Conservation (phyloP, 1,140 invertebrate species). For the Hyles vespertilio region DNA sequence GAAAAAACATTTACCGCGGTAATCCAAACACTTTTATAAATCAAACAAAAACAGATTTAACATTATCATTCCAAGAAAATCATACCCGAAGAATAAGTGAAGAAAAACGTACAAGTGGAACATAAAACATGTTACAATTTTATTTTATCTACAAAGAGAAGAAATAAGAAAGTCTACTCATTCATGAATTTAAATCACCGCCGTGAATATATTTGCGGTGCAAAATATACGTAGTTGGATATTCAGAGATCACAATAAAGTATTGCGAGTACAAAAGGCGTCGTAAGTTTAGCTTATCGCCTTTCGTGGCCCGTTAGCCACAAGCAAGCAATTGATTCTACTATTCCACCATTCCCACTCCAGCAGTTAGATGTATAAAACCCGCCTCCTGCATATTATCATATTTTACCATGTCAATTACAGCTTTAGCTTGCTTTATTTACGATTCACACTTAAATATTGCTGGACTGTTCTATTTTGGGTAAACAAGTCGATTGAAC, state of each 20-base stretch:
- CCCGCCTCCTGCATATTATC: constrained; percentile 46
- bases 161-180: constrained; percentile 5
- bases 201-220: constrained; percentile 12
- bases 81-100: too few relatives aligned
- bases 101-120: too few relatives aligned
- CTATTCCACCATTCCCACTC: constrained; percentile 44
- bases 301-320: constrained; percentile 55
- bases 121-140: too few relatives aligned
- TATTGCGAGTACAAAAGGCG: constrained; percentile 52
- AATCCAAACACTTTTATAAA: too few relatives aligned
- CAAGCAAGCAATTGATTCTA: constrained; percentile 63
- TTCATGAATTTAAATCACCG: constrained; percentile 14
- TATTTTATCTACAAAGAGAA: constrained; percentile 5
- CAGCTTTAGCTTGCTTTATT: constrained; percentile 17
- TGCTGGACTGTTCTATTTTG: too few relatives aligned
- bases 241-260: constrained; percentile 44
- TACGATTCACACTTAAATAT: not conserved
- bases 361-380: constrained; percentile 45
- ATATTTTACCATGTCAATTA: constrained; percentile 55
- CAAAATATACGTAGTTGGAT: constrained; percentile 10
- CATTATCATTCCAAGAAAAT: too few relatives aligned
- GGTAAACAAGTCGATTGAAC: too few relatives aligned
- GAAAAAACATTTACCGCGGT: too few relatives aligned
- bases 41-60: too few relatives aligned
- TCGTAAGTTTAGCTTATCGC: constrained; percentile 66